Percentiles rank a stretch among this genome's conserved stretches.
Conservation (phyloP, 1,140 invertebrate species). For the Formica exsecta region DNA sequence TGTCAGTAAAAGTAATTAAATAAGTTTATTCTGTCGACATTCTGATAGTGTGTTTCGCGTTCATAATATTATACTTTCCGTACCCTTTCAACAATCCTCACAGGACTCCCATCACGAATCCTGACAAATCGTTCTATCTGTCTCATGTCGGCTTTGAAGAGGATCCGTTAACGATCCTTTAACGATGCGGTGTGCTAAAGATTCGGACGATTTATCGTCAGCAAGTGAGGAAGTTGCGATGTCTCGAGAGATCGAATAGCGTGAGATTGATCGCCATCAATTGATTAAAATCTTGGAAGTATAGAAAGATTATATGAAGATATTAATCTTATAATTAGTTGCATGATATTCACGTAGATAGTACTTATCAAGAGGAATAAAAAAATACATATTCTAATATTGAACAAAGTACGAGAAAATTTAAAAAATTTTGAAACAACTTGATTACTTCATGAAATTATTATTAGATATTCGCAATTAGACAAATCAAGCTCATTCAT, state of each 20-base stretch:
- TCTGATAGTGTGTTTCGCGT: neutral
- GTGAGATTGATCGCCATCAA: slow-evolving; percentile 26
- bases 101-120: slow-evolving; percentile 58
- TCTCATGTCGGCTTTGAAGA: slow-evolving; percentile 55
- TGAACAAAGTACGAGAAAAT: neutral
- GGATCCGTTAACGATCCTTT: slow-evolving; percentile 72
- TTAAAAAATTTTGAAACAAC: neutral
- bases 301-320: neutral
- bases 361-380: neutral
- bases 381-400: neutral
- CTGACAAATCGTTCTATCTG: slow-evolving; percentile 71
- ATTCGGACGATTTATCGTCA: slow-evolving; percentile 38
- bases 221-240: slow-evolving; percentile 46
- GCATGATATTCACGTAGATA: neutral
- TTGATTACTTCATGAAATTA: neutral
- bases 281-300: slow-evolving; percentile 54
- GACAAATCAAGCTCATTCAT: neutral
- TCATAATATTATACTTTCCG: slow-evolving; percentile 43
- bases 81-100: slow-evolving; percentile 56
- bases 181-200: slow-evolving; percentile 66
- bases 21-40: slow-evolving; percentile 21
- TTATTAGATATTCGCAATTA: neutral
- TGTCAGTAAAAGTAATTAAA: neutral
- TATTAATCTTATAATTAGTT: neutral
- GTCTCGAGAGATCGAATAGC: slow-evolving; percentile 15